phyloP scores from a whole-genome alignment of 2,797 vertebrate genomes.

The Siniperca obscura region DNA sequence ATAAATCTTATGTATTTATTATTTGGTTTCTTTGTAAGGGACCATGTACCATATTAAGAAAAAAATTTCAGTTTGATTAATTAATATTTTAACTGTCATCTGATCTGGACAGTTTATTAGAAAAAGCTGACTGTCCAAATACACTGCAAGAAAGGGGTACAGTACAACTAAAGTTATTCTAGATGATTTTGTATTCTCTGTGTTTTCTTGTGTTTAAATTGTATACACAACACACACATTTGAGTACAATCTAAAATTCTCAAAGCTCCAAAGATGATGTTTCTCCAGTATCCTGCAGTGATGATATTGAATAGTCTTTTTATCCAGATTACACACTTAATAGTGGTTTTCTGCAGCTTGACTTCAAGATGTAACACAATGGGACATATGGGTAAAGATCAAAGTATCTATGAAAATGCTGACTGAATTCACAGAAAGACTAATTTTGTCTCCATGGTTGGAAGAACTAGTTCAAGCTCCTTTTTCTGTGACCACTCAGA shows the following conservation, averaged over 20 bases:
- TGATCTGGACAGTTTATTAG: not conserved
- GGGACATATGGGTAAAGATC: constrained; percentile 1
- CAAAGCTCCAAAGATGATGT: not conserved
- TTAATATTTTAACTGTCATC: not conserved
- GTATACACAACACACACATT: not conserved
- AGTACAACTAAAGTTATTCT: not conserved
- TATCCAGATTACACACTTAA: not conserved
- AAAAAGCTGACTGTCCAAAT: not conserved
- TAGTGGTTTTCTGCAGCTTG: not conserved
- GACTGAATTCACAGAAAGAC: not conserved
- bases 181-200: not conserved
- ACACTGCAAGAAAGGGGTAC: no score
- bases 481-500: constrained; percentile 12
- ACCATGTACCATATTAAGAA: not conserved
- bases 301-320: not conserved
- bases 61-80: not conserved
- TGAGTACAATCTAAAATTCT: not conserved
- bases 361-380: not conserved
- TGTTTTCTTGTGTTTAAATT: not conserved
- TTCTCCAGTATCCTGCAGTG: not conserved
- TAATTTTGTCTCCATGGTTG: not conserved
- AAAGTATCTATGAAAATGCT: not conserved
- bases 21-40: not conserved
- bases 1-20: not conserved
- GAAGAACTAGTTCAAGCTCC: not conserved